These are phyloP conservation scores for Callyntrura guangdongensis DNA, from an alignment of 2,888 invertebrate species.

Conservation along the genomic window DNA sequence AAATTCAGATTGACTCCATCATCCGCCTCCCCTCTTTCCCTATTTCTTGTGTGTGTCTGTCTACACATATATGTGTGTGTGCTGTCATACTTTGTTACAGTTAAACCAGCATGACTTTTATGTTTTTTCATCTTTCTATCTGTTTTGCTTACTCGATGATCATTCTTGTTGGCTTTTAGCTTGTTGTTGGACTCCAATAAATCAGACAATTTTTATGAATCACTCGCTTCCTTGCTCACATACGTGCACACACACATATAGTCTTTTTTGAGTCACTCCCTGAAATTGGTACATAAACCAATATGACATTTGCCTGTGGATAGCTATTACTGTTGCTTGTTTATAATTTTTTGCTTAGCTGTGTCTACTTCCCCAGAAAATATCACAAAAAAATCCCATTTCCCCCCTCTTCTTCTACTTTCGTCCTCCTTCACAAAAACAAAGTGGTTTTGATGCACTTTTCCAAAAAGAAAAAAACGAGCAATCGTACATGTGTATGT, in stretches of 20 bases:
- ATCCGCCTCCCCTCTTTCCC: conserved; percentile 15
- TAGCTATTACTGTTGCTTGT: neutral
- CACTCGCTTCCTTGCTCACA: conserved; percentile 32
- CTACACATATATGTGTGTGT: neutral
- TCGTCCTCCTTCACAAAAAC: neutral
- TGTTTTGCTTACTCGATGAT: conserved; percentile 41
- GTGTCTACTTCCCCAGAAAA: conserved; percentile 28
- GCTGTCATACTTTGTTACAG: conserved; percentile 77
- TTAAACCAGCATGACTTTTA: conserved; percentile 77
- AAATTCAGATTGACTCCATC: conserved; percentile 28
- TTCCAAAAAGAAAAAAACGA: neutral
- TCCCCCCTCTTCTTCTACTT: neutral
- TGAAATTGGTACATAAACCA: neutral
- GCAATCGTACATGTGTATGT: neutral
- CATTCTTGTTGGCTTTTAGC: conserved; percentile 40
- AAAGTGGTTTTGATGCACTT: conserved; percentile 15
- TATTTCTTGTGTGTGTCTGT: neutral
- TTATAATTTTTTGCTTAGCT: neutral
- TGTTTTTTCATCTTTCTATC: conserved; percentile 53
- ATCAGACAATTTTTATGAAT: conserved; percentile 78
- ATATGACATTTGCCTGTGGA: neutral
- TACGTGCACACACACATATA: neutral
- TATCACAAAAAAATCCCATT: conserved; percentile 17
- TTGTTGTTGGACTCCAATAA: conserved; percentile 70
- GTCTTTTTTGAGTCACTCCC: neutral